Percentiles rank a stretch among this genome's conserved stretches.
Conservation (phyloP, 2,113 vertebrate genomes). For the Platichthys stellatus region DNA sequence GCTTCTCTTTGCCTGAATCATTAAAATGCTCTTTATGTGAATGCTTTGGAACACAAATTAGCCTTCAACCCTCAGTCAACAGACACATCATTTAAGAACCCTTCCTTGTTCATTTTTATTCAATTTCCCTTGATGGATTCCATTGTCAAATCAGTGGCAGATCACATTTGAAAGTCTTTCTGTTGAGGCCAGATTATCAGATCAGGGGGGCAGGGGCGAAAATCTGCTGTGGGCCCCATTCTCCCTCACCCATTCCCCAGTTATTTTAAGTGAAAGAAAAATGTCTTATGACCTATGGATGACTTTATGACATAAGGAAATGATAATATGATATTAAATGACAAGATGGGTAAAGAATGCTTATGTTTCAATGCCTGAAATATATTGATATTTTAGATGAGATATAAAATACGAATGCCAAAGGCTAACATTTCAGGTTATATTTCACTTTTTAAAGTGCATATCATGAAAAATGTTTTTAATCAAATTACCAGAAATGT, state of each 20-base stretch:
- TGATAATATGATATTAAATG: too few relatives aligned
- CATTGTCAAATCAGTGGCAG: too few relatives aligned
- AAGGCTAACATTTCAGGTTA: not conserved
- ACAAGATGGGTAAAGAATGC: too few relatives aligned
- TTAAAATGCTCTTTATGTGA: constrained; percentile 52
- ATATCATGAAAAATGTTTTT: not conserved
- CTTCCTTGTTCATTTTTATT: not conserved
- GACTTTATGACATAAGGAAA: not conserved
- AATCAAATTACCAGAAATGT: not conserved
- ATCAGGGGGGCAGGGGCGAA: too few relatives aligned
- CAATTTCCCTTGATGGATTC: not conserved
- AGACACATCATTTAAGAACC: not conserved
- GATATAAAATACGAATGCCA: too few relatives aligned
- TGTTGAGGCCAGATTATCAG: too few relatives aligned
- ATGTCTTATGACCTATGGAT: not conserved
- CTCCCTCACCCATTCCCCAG: too few relatives aligned
- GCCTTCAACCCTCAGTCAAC: not conserved
- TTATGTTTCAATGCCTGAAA: too few relatives aligned
- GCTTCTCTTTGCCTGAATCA: constrained; percentile 15
- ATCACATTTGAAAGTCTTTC: too few relatives aligned
- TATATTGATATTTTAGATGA: too few relatives aligned
- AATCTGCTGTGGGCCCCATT: too few relatives aligned
- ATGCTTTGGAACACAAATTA: constrained; percentile 34
- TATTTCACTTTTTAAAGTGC: not conserved
- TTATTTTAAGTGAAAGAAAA: too few relatives aligned